Evolutionary conservation across 2,113 vertebrate species (phyloP).

Genomic region (Mus musculus): DNA sequence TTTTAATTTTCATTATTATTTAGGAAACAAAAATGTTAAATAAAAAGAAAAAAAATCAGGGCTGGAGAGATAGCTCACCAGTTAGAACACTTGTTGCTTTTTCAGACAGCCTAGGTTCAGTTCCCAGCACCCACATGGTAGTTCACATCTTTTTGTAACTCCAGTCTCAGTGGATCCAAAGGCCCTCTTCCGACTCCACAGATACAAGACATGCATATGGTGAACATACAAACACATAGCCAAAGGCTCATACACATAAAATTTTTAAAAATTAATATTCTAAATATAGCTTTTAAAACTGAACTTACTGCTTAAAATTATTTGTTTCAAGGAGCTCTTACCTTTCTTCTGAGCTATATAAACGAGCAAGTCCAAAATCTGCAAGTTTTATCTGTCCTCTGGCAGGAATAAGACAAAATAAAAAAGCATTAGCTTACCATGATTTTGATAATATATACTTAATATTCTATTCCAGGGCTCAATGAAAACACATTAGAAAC

Average conservation of each 20-base stretch:
- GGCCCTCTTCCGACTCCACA: not conserved
- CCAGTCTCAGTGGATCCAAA: not conserved
- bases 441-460: constrained; percentile 28
- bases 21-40: not conserved
- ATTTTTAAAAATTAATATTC: not conserved
- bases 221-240: not conserved
- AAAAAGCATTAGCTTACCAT: constrained; percentile 60
- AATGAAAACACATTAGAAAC: not conserved
- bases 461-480: constrained; percentile 26
- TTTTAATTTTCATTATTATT: not conserved
- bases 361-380: constrained; percentile 92
- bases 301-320: not conserved
- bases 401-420: constrained; percentile 83
- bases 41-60: not conserved
- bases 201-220: not conserved
- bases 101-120: not conserved
- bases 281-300: constrained; percentile 41
- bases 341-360: constrained; percentile 94
- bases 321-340: constrained; percentile 80
- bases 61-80: not conserved
- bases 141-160: not conserved
- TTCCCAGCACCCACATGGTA: not conserved
- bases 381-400: constrained; percentile 94
- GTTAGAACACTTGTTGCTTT: not conserved
- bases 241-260: not conserved